These are phyloP conservation scores for Rhodinocichla rosea DNA, from an alignment of 2,113 vertebrate species.

Conservation along the genomic window DNA sequence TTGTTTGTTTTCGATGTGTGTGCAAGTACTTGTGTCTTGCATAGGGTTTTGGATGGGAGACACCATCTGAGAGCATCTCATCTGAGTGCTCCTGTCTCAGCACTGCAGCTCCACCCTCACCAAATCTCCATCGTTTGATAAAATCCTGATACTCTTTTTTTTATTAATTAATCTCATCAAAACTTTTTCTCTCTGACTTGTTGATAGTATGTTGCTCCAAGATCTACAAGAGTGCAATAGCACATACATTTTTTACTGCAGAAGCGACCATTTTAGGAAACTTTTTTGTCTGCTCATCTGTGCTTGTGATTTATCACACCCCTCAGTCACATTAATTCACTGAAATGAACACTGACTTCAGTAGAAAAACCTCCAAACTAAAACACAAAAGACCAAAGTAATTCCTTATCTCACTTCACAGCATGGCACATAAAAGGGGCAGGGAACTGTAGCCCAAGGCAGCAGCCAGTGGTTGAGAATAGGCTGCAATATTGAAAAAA, in stretches of 20 bases:
- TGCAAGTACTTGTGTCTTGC: neutral
- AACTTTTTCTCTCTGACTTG: neutral
- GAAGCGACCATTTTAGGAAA: neutral
- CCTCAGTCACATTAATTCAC: neutral
- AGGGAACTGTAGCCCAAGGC: neutral
- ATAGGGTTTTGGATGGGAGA: neutral
- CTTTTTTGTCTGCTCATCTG: neutral
- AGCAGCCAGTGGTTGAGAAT: neutral
- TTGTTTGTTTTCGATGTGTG: neutral
- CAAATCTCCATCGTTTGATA: neutral
- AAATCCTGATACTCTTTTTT: neutral
- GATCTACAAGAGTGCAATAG: neutral
- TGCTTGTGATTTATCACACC: neutral
- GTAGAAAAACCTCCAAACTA: neutral
- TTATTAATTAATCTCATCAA: neutral
- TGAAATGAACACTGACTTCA: neutral
- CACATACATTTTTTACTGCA: neutral
- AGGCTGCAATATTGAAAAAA: neutral
- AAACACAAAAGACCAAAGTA: neutral
- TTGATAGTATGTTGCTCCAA: neutral
- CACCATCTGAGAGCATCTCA: accelerated
- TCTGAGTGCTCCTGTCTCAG: neutral
- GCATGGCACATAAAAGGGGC: neutral
- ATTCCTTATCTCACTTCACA: neutral
- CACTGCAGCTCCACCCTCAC: neutral